Evolutionary conservation across 2,113 vertebrate genomes (phyloP).

Genomic region (Origma solitaria): DNA sequence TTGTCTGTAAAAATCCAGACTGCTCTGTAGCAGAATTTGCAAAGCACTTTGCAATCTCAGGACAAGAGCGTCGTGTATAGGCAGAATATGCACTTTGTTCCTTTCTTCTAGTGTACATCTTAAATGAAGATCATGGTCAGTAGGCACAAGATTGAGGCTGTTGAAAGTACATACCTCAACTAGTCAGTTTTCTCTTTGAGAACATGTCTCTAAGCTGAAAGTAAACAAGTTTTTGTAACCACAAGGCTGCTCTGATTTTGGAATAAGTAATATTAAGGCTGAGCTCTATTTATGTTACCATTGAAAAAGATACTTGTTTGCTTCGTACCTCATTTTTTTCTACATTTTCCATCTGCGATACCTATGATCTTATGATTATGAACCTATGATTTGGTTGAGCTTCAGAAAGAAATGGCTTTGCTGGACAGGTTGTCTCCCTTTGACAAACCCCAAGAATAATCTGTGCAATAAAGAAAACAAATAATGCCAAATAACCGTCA

Average conservation of each 20-base stretch:
- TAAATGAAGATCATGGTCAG: not conserved
- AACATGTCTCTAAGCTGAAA: not conserved
- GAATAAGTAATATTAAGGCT: not conserved
- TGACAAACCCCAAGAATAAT: not conserved
- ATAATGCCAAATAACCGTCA: not conserved
- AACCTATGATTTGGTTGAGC: not conserved
- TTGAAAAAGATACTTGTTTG: not conserved
- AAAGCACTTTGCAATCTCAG: not conserved
- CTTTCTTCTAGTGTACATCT: not conserved
- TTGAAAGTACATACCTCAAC: not conserved
- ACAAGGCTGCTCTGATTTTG: not conserved
- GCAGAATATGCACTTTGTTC: not conserved
- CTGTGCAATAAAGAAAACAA: not conserved
- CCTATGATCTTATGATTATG: not conserved
- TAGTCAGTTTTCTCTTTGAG: not conserved
- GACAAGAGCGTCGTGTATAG: not conserved
- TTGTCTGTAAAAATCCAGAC: not conserved
- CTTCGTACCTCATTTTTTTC: not conserved
- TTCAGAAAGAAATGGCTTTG: not conserved
- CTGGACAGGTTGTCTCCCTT: not conserved
- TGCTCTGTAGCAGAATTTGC: not conserved
- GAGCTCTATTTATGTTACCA: not conserved
- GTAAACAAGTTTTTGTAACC: not conserved
- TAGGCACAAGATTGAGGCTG: not conserved
- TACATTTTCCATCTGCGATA: not conserved